These are phyloP conservation scores for Silurus meridionalis DNA, from an alignment of 2,113 vertebrate genomes.

Conservation along the genomic window DNA sequence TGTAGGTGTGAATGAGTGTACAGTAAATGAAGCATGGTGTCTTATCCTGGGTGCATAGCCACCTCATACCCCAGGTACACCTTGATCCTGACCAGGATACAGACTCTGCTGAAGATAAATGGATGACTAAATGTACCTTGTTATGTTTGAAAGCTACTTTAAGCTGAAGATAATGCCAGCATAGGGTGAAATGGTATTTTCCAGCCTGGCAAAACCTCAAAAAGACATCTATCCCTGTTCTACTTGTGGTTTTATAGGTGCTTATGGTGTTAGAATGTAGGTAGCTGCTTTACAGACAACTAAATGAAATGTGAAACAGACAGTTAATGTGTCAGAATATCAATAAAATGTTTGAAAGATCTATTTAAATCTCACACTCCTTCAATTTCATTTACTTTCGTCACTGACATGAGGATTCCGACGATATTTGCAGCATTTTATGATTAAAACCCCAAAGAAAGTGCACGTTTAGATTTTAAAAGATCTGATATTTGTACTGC, in stretches of 20 bases:
- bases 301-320: neutral
- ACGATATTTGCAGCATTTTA: too few relatives aligned
- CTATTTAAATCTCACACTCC: neutral
- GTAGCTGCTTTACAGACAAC: neutral
- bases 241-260: neutral
- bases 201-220: neutral
- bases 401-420: neutral
- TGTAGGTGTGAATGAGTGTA: neutral
- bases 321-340: neutral
- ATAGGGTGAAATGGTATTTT: neutral
- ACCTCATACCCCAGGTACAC: neutral
- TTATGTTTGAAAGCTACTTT: neutral
- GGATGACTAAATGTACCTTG: neutral
- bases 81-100: neutral
- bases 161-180: neutral
- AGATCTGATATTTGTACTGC: neutral
- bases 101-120: neutral
- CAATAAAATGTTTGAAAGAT: neutral
- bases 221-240: neutral
- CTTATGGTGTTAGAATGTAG: neutral
- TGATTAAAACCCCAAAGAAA: neutral
- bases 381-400: neutral
- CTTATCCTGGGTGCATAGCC: neutral
- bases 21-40: neutral
- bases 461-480: neutral